Percentiles rank a stretch among this genome's conserved stretches.
phyloP scores from a whole-genome alignment of 2,797 vertebrate species.

The Xerus rutilus region DNA sequence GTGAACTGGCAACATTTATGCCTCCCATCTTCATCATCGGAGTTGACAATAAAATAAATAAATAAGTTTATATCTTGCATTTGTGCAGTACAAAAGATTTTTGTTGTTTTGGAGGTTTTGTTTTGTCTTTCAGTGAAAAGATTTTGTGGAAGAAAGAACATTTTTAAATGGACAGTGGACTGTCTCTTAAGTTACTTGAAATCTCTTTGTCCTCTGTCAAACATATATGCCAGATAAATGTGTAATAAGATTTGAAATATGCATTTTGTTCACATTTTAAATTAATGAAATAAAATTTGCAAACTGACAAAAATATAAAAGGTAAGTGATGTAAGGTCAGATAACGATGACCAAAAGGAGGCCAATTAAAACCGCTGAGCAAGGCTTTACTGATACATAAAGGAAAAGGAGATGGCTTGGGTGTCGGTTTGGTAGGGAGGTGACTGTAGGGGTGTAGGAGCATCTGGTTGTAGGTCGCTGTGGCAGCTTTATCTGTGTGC shows the following conservation, averaged over 20 bases:
- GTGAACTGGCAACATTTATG: slow-evolving; percentile 78
- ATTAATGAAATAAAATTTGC: slow-evolving; percentile 82
- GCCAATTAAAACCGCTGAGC: too few relatives aligned
- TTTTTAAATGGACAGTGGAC: slow-evolving; percentile 63
- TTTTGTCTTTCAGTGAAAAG: background rate
- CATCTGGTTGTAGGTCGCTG: too few relatives aligned
- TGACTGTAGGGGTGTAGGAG: too few relatives aligned
- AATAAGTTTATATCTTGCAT: background rate
- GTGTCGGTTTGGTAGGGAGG: too few relatives aligned
- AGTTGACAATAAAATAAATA: slow-evolving; percentile 65
- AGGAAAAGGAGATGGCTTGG: too few relatives aligned
- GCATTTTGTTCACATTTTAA: slow-evolving; percentile 73
- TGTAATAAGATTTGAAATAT: slow-evolving; percentile 67
- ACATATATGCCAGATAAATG: slow-evolving; percentile 61
- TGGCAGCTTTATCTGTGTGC: too few relatives aligned
- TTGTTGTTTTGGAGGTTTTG: background rate
- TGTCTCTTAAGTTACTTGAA: slow-evolving; percentile 68
- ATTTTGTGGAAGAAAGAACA: slow-evolving; percentile 57
- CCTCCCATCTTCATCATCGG: slow-evolving; percentile 66
- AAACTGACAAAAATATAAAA: background rate
- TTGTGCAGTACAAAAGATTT: slow-evolving; percentile 33
- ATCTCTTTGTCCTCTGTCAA: slow-evolving; percentile 63
- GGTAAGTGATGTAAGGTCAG: too few relatives aligned
- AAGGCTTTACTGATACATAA: too few relatives aligned
- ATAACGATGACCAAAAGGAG: too few relatives aligned